These are phyloP conservation scores for Epicauta chinensis DNA, from an alignment of 1,140 invertebrate genomes.

Conservation along the genomic window DNA sequence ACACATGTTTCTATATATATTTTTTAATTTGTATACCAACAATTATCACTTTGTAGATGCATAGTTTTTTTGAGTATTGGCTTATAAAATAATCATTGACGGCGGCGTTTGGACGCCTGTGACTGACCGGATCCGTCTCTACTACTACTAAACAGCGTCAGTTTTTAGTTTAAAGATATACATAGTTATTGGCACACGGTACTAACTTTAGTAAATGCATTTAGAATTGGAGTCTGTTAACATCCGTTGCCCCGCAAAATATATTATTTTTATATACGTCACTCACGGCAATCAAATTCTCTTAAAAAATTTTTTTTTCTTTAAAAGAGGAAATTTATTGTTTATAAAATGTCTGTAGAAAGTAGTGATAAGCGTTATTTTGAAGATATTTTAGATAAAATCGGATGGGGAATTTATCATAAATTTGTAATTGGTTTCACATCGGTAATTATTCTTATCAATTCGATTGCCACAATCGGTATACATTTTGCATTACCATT, in stretches of 20 bases:
- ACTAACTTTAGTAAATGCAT: slow-evolving; percentile 9
- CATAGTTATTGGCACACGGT: slow-evolving; percentile 29
- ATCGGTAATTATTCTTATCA: slow-evolving; percentile 19
- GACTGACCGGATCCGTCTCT: slow-evolving; percentile 24
- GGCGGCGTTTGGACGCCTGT: slow-evolving; percentile 18
- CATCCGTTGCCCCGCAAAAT: background rate
- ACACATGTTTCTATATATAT: background rate
- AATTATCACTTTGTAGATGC: slow-evolving; percentile 1
- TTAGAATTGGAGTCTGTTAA: background rate
- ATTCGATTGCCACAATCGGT: slow-evolving; percentile 19
- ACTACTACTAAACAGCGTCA: slow-evolving; percentile 9
- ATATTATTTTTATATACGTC: slow-evolving; percentile 4
- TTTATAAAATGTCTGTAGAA: background rate
- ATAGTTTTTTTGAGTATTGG: slow-evolving; percentile 1
- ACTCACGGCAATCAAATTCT: background rate
- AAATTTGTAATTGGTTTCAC: slow-evolving; percentile 18
- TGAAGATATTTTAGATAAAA: slow-evolving; percentile 16
- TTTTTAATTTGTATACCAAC: background rate
- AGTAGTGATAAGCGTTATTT: background rate
- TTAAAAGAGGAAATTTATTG: background rate
- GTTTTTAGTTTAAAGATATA: slow-evolving; percentile 17
- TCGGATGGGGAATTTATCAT: slow-evolving; percentile 28
- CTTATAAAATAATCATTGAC: slow-evolving; percentile 1
- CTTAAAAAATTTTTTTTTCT: too few species aligned
- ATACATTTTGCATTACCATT: slow-evolving; percentile 29